These are phyloP conservation scores for Sebastes vulpes DNA, from an alignment of 2,797 vertebrate genomes.

Conservation along the genomic window DNA sequence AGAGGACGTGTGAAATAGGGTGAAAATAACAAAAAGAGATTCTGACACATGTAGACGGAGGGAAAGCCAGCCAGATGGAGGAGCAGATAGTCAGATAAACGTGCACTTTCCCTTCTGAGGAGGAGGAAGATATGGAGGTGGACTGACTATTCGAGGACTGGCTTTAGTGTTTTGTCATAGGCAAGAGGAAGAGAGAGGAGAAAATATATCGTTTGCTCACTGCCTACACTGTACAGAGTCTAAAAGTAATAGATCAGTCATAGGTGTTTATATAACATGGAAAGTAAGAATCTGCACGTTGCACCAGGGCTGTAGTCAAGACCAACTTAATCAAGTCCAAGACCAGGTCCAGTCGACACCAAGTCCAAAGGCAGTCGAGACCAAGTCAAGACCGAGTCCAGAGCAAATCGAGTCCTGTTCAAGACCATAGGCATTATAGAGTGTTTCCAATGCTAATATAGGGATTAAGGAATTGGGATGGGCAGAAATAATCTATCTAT, in stretches of 20 bases:
- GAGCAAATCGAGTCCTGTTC: no score
- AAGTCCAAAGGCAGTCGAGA: no score
- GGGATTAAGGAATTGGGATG: no score
- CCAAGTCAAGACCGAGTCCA: no score
- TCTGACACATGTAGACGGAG: constrained; percentile 18
- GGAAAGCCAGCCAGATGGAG: constrained; percentile 6
- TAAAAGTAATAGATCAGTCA: constrained; percentile 50
- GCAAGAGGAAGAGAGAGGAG: constrained; percentile 24
- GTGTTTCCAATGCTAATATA: no score
- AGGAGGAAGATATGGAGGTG: constrained; percentile 56
- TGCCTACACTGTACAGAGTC: constrained; percentile 54
- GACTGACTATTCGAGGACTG: constrained; percentile 46
- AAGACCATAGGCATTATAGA: no score
- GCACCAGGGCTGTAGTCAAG: no score
- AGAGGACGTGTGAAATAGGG: background rate
- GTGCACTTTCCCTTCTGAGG: constrained; percentile 30
- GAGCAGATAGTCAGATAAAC: constrained; percentile 18
- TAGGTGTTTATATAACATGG: constrained; percentile 45
- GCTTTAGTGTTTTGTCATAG: constrained; percentile 41
- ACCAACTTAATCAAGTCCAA: no score
- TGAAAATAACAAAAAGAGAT: constrained; percentile 1
- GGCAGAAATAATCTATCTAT: no score
- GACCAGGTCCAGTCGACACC: no score
- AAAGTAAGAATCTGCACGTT: background rate
- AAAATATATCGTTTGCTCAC: constrained; percentile 15